Percentiles rank a stretch among this genome's conserved stretches.
Conservation (phyloP, 2,113 vertebrate genomes). For the Protobothrops flavoviridis region DNA sequence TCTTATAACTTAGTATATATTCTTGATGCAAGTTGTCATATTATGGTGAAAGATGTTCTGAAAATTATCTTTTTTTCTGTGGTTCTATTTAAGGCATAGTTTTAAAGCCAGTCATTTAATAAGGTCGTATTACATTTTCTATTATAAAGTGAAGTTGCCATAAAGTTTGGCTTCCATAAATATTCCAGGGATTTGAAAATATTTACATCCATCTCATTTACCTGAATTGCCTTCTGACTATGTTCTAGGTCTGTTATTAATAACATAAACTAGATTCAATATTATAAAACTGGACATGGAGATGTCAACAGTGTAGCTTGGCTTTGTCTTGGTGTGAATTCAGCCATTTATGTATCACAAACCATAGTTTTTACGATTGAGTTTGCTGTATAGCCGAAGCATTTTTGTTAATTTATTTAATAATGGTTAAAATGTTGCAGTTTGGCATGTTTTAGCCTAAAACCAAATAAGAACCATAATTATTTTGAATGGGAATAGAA, state of each 20-base stretch:
- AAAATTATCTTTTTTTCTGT: background rate
- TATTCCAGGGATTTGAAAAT: background rate
- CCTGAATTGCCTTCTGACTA: background rate
- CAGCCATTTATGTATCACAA: background rate
- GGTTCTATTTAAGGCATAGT: background rate
- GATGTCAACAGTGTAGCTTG: background rate
- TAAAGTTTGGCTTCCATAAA: background rate
- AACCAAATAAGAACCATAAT: background rate
- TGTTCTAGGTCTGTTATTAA: background rate
- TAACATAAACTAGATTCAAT: background rate
- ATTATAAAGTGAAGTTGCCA: background rate
- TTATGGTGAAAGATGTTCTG: background rate
- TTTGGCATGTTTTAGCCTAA: background rate
- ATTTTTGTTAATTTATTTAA: background rate
- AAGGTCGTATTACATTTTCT: background rate
- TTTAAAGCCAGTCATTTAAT: background rate
- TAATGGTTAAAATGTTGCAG: background rate
- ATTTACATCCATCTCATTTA: background rate
- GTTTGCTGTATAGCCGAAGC: background rate
- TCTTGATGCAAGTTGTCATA: too few species aligned
- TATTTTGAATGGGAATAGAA: background rate
- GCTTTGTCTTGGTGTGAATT: background rate
- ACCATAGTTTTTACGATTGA: background rate
- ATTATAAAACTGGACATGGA: background rate
- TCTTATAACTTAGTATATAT: too few species aligned